Evolutionary conservation across 2,113 vertebrate species (phyloP).

Genomic region (Spea bombifrons): DNA sequence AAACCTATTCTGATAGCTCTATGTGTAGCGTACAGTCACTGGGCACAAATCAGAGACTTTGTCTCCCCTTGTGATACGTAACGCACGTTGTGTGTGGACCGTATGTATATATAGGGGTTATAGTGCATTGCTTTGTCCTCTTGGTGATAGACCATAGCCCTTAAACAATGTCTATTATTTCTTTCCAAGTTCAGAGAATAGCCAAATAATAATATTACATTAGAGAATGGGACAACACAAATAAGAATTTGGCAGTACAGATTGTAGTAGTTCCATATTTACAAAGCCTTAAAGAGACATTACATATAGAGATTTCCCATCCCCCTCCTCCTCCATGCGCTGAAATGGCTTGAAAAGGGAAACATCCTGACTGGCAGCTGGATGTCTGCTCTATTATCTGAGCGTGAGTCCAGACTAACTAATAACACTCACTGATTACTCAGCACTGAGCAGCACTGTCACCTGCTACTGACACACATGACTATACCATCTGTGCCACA

Average conservation of each 20-base stretch:
- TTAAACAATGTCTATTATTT: too few species aligned
- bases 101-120: too few species aligned
- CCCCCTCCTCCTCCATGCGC: constrained; percentile 8
- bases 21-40: too few species aligned
- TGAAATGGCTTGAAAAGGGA: constrained; percentile 54
- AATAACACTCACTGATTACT: constrained; percentile 89
- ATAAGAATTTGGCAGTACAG: not conserved
- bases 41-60: too few species aligned
- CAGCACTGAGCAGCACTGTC: constrained; percentile 71
- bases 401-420: constrained; percentile 72
- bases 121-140: too few species aligned
- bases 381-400: constrained; percentile 75
- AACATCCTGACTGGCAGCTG: constrained; percentile 77
- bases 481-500: constrained; percentile 86
- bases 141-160: too few species aligned
- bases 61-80: too few species aligned
- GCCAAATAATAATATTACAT: too few species aligned
- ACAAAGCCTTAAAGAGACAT: not conserved
- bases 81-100: too few species aligned
- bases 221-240: too few species aligned
- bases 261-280: not conserved
- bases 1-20: too few species aligned
- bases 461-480: constrained; percentile 82
- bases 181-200: too few species aligned
- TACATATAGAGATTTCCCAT: constrained; percentile 19